These are phyloP conservation scores for Plagodis pulveraria DNA, from an alignment of 2,888 invertebrate genomes.

Conservation along the genomic window DNA sequence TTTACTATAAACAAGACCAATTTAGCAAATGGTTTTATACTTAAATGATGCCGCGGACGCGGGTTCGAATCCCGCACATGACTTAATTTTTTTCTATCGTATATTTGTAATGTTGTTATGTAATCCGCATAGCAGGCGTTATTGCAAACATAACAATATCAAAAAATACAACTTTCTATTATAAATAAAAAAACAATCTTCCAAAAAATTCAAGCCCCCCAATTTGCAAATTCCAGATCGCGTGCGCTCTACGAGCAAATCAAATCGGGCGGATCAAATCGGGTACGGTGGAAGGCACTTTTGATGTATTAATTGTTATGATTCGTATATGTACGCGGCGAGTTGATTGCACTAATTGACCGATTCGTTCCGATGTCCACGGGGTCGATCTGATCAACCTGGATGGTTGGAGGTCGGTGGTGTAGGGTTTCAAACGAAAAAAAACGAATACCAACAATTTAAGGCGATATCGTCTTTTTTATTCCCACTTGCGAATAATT, in stretches of 20 bases:
- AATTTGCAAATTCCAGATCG: background rate
- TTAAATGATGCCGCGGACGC: no score
- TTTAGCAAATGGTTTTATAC: no score
- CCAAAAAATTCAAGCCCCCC: no score
- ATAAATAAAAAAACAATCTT: no score
- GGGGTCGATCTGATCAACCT: constrained; percentile 48
- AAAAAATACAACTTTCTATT: no score
- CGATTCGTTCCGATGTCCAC: constrained; percentile 59
- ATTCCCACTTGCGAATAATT: background rate
- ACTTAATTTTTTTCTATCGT: no score
- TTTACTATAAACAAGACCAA: no score
- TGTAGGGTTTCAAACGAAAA: constrained; percentile 11
- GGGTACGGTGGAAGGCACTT: background rate
- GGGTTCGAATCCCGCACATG: no score
- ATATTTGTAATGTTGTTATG: no score
- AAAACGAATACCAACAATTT: background rate
- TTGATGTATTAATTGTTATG: constrained; percentile 12
- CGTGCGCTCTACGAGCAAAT: background rate
- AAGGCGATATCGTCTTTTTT: background rate
- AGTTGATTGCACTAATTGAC: constrained; percentile 59
- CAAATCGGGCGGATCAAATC: background rate
- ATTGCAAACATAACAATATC: no score
- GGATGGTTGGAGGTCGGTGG: constrained; percentile 8
- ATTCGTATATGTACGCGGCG: constrained; percentile 42
- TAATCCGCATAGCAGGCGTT: no score